A percentile compares a stretch with the other conserved stretches of the same genome.
These are phyloP conservation scores for Caiman crocodilus DNA, from an alignment of 2,797 vertebrate species.

Conservation along the genomic window DNA sequence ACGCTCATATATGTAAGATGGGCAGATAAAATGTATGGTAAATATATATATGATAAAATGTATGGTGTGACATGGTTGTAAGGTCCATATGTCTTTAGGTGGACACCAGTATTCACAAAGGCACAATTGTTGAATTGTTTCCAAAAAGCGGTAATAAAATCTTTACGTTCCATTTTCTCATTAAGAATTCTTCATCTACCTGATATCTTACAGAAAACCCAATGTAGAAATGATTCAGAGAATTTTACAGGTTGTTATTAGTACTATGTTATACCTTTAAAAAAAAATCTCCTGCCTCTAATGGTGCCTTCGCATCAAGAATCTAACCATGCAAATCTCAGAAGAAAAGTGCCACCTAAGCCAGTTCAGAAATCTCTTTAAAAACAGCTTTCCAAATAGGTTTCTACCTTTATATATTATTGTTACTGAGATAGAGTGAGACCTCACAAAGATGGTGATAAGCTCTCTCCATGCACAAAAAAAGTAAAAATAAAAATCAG, in stretches of 20 bases:
- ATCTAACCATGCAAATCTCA: not conserved
- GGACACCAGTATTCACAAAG: not conserved
- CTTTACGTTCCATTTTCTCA: not conserved
- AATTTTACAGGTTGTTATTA: not conserved
- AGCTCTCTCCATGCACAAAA: not conserved
- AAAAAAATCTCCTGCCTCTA: not conserved
- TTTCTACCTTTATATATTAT: not conserved
- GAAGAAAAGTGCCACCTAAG: not conserved
- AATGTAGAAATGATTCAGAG: not conserved
- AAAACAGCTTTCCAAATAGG: not conserved
- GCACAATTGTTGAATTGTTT: not conserved
- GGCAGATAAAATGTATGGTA: not conserved
- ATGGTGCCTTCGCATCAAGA: not conserved
- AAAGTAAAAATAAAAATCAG: not conserved
- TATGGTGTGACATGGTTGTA: not conserved
- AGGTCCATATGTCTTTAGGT: not conserved
- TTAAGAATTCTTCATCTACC: not conserved
- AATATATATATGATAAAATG: no score
- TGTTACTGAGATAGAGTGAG: not conserved
- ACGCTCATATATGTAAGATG: fast-evolving
- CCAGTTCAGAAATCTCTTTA: not conserved
- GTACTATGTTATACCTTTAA: not conserved
- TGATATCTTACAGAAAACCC: not conserved
- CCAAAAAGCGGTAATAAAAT: conserved; percentile 24
- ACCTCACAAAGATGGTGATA: fast-evolving